phyloP scores from a whole-genome alignment of 2,888 invertebrate species.

The Gerris lacustris region DNA sequence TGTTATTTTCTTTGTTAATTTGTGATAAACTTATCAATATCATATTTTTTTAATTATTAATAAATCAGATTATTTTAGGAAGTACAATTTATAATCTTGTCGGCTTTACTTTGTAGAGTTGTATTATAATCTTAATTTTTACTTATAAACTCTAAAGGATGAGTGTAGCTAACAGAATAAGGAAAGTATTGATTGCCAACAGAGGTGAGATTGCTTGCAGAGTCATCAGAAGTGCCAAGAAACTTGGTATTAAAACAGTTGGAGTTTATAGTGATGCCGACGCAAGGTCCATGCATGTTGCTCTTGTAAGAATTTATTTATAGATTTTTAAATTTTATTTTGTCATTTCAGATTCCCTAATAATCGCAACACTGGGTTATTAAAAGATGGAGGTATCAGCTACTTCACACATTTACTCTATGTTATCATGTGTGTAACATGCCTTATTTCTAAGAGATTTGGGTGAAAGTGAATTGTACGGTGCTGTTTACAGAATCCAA shows the following conservation, averaged over 20 bases:
- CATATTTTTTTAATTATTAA: too few species aligned
- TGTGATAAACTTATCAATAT: too few species aligned
- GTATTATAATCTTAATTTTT: neutral
- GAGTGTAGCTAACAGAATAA: constrained; percentile 9
- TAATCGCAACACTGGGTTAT: neutral
- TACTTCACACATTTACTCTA: too few species aligned
- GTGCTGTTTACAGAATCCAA: too few species aligned
- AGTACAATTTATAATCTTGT: too few species aligned
- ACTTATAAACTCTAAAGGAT: neutral
- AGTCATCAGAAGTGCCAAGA: constrained; percentile 73
- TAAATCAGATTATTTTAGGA: too few species aligned
- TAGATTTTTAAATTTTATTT: neutral
- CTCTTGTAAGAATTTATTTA: constrained; percentile 44
- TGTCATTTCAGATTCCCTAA: neutral
- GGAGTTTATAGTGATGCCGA: constrained; percentile 94
- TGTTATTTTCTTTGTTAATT: too few species aligned
- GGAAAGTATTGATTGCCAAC: constrained; percentile 20
- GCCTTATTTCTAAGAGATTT: too few species aligned
- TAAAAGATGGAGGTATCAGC: too few species aligned
- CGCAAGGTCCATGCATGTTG: constrained; percentile 67
- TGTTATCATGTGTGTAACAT: too few species aligned
- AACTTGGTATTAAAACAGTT: constrained; percentile 79
- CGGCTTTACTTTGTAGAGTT: neutral
- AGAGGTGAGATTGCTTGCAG: constrained; percentile 92
- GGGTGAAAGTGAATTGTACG: too few species aligned